Base-by-base conservation (phyloP, 2,888 invertebrate species). In the Diadegma fenestrale region DNA sequence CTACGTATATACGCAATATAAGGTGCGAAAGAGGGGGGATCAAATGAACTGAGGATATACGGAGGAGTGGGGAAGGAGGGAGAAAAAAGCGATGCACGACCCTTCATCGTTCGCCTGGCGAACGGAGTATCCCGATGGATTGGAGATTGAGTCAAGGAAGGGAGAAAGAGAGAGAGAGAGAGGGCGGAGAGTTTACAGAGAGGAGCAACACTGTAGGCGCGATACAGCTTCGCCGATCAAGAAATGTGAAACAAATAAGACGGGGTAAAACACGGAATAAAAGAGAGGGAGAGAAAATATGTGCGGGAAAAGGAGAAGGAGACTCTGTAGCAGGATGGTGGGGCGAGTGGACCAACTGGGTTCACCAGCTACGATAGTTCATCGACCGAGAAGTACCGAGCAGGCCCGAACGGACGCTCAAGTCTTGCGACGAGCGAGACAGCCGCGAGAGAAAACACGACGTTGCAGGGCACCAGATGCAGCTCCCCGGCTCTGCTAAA, bases 321-420 rank as follows among this genome's bases (percentile, higher is more conserved):
- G 48, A 61, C 14, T n/a, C n/a, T 33, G 30, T 10, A 22, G 37
- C 51, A 75, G 79, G 77, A 75, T 45, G 80, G 71, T 77, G 77
- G 85, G 80, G 87, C 86, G 89, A 93, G 93, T 93, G 93, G 93
- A 94, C 93, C 93, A 93, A 94, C 93, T 93, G 92, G 93, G 93
- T 94, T 94, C 93, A 92, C 93, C 93, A 92, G 90, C 92, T 89
- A 90, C 91, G 90, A 91, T 91, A 91, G 93, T 93, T 93, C 93
- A 93, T 93, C 93, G 93, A 93, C 93, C 93, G 93, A 92, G 89
- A 93, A 92, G 90, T 90, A 88, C 91, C 90, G 90, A 90, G 91
- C 88, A 87, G 89, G 88, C 88, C 90, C 90, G 90, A 90, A 89
- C 88, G 82, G 86, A 86, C 80, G 87, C 80, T 87, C 88, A 87